Base-by-base conservation (phyloP, 2,113 vertebrate species). In the Apteryx mantelli region DNA sequence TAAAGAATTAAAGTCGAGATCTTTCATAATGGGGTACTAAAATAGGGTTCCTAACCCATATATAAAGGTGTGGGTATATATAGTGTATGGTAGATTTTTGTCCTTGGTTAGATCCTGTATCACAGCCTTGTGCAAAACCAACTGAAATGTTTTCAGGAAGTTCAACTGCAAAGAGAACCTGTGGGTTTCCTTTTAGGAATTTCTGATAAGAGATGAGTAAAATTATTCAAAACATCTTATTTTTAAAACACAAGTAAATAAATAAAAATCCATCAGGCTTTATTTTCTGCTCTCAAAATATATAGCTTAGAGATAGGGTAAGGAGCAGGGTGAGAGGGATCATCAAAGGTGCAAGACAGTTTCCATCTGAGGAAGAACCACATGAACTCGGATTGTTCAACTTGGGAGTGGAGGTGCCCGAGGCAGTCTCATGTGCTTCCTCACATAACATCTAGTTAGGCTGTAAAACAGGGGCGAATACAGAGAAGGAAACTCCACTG, bases 161-260 rank as follows among this genome's bases (percentile, higher is more conserved):
- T 69, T 91, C n/a, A 88, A 2, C 21, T 56, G 21, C 55, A 24
- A 79, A 85, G 38, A 69, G 14, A 60, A 73, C 55, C 24, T 60
- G 16, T 78, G 3, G 48, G 34, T 64, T 93, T 75, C 11, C 38
- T 76, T 38, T 56, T 24, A 61, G 48, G 22, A 85, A 44, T 44
- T 34, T 76, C 24, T 55, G 17, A 7, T 32, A 75, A 89, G 24
- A 79, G 8, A 22, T 60, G 1, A 71, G 36, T 60, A 50, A 79
- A 71, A 48, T 65, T n/a, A 30, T 32, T 21, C 24, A 76, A 84
- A 88, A 9, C 26, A 9, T 21, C 25, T 65, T 77, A 56, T 34
- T 87, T 89, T 87, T 87, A 61, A 64, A 61, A 60, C 20, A 52
- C 30, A 40, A 86, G 7, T 78, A 92, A 81, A 66, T 81, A 77